These are phyloP conservation scores for Circaetus gallicus DNA, from an alignment of 2,113 vertebrate species.

Conservation along the genomic window DNA sequence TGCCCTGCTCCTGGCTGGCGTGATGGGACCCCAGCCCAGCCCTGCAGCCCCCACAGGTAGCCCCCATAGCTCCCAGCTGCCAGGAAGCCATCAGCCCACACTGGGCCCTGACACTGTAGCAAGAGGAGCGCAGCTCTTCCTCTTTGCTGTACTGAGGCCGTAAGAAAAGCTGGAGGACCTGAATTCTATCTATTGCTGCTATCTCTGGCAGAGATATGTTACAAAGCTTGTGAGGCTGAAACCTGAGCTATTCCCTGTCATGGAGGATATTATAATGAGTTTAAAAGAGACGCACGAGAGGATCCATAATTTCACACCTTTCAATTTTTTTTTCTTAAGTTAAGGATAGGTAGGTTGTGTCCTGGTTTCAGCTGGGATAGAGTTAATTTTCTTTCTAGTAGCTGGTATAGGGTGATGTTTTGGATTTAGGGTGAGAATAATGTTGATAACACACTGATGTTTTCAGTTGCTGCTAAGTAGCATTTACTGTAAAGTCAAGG, in stretches of 20 bases:
- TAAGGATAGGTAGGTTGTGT: not conserved
- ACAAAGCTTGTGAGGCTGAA: not conserved
- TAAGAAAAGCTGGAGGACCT: not conserved
- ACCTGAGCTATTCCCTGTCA: not conserved
- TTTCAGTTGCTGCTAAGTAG: no score
- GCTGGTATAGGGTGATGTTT: no score
- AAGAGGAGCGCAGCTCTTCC: not conserved
- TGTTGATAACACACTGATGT: no score
- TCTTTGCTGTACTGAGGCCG: not conserved
- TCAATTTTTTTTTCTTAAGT: not conserved
- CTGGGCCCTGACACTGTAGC: no score
- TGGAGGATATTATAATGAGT: not conserved
- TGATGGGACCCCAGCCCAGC: accelerated
- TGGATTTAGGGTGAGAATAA: no score
- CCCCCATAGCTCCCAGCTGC: not conserved
- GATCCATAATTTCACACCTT: not conserved
- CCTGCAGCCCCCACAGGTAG: accelerated
- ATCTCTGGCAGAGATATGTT: not conserved
- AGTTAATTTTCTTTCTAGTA: no score
- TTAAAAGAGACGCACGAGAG: not conserved
- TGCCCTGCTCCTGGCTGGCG: not conserved
- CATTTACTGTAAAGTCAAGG: no score
- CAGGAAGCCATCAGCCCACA: not conserved
- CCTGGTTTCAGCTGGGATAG: no score
- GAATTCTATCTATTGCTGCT: not conserved